Evolutionary conservation across 1,140 invertebrate genomes (phyloP), one percentile per base, ranked within the genome.

Genomic region (Drosophila grimshawi): DNA sequence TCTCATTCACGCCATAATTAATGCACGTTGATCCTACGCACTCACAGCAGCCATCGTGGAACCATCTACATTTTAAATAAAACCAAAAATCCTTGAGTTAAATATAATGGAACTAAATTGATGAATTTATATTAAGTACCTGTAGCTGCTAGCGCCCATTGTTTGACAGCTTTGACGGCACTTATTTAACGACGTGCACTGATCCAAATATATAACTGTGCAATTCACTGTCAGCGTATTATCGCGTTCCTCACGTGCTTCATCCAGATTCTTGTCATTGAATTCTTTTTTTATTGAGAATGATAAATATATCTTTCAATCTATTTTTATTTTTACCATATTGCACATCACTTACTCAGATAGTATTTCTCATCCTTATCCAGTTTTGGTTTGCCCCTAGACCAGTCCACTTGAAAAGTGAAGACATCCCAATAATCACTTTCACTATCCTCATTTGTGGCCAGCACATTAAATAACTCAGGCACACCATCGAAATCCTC

Each of bases 31-130:
- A 95, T 3, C 98, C 97, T 63, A 99, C 95, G 93, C 98, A 99
- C 92, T 99, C 97, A 93, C 98, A 99, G 86, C 98, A 99, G 2
- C 97, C 98, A 92, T 98, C 97, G 92, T 98, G 97, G 93, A 99
- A 99, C 97, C 97, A 98, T 90, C 98, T 92, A 5, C 95, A 68
- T 19, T 35, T 3, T 32, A 46, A 49, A 45, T 33, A 33, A 32
- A 46, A 4, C 1, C 19, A 19, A 43, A 53, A 33, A 59, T 8
- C 32, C 51, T 39, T 10, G 6, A n/a, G 37, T 8, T 56, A 3
- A 30, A 52, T 37, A 5, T 30, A 39, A 19, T 63, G 5, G 35
- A 10, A 33, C 51, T 32, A n/a, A n/a, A 27, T 48, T 8, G 8
- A 39, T 4, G 7, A 27, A 3, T 69, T 7, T 4, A 19, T 7